A percentile compares a stretch with the other conserved stretches of the same genome.
Conservation (phyloP, 2,797 vertebrate genomes). For the Micrastur ruficollis region DNA sequence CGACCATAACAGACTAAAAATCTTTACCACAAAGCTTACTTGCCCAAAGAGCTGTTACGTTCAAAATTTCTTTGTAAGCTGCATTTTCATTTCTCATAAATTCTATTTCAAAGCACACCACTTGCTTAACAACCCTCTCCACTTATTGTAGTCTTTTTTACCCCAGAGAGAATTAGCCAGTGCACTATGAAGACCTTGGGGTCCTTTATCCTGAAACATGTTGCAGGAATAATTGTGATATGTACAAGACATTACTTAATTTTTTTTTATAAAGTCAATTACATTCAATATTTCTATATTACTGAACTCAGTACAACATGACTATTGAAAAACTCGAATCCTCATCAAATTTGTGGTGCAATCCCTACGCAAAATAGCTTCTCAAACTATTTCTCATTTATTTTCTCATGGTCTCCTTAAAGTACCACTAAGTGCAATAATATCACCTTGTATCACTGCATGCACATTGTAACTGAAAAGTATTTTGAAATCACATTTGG, state of each 20-base stretch:
- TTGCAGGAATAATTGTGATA: not conserved
- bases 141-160: not conserved
- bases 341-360: not conserved
- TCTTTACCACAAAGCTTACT: not conserved
- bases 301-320: not conserved
- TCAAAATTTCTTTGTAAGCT: not conserved
- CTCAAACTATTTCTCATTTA: not conserved
- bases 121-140: not conserved
- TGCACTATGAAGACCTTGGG: not conserved
- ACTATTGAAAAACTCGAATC: not conserved
- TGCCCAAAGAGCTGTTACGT: fast-evolving
- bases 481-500: not conserved
- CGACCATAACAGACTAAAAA: not conserved
- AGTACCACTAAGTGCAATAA: not conserved
- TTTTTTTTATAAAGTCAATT: not conserved
- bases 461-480: not conserved
- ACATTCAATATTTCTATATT: not conserved
- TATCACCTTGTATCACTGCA: not conserved
- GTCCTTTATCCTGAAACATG: not conserved
- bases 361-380: not conserved
- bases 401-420: not conserved
- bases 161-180: not conserved
- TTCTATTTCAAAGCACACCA: not conserved
- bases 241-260: not conserved
- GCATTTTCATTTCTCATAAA: not conserved